Evolutionary conservation across 2,888 invertebrate genomes (phyloP), one percentile per base, ranked within the genome.

Genomic region (Cephonodes hylas): DNA sequence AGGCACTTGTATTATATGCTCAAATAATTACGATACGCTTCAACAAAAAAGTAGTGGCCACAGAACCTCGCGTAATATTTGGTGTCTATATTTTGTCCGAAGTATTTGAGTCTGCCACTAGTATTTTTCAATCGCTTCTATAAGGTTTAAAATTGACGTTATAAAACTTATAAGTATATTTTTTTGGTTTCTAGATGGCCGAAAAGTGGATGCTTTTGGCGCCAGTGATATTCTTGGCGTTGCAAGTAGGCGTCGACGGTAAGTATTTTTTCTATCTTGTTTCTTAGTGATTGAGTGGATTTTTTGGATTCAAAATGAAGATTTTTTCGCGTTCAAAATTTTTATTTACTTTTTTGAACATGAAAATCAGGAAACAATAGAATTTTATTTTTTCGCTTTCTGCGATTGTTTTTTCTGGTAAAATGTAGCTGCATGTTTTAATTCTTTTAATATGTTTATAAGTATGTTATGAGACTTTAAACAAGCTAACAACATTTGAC

Each of bases 191-290:
- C n/a, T 77, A 91, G 91, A 91, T 91, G 91, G 82, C 79, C 64
- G 80, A 76, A 70, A 85, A 81, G 70, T 61, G 84, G 61, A 67
- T 88, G 64, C 74, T 77, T 65, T 69, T 90, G 76, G 89, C 89
- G 75, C 86, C 89, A 6, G 46, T 91, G 82, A 86, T 88, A 87
- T 82, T 92, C 27, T 68, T 89, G 31, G 82, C 81, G 22, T 77
- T 87, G 31, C 75, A 79, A 60, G 70, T 74, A 42, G 76, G 81
- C 61, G 90, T 83, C 66, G 84, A 89, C 25, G 89, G 91, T 90
- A 74, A 84, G 86, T 78, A 13, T 34, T 18, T 15, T 20, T 46
- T 10, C 22, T 60, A 0, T 3, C n/a, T n/a, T n/a, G n/a, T 44
- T 2, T 8, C 13, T 31, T 6, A 4, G 10, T 45, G 18, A 13